phyloP scores from a whole-genome alignment of 2,888 invertebrate genomes.

The Mythimna pallens region DNA sequence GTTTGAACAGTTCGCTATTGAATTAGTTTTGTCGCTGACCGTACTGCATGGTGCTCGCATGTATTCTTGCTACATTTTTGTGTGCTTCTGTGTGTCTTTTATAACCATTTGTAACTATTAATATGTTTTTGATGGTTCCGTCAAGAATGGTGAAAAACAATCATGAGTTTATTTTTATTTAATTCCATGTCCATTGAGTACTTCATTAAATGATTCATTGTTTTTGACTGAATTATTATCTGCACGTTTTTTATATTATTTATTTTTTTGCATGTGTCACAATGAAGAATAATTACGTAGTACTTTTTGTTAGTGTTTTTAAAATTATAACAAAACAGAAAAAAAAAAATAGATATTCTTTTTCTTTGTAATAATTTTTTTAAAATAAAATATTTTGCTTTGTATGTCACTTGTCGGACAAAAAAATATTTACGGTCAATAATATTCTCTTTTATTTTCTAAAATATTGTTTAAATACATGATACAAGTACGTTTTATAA shows the following conservation, averaged over 20 bases:
- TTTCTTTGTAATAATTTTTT: too few relatives aligned
- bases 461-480: too few relatives aligned
- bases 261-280: slow-evolving; percentile 22
- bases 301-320: background rate
- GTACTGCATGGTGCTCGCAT: slow-evolving; percentile 32
- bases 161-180: background rate
- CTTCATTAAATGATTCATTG: background rate
- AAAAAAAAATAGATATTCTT: too few relatives aligned
- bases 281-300: slow-evolving; percentile 39
- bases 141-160: background rate
- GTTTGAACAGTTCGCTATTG: background rate
- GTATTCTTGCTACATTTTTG: background rate
- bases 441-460: too few relatives aligned
- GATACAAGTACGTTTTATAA: too few relatives aligned
- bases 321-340: background rate
- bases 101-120: slow-evolving; percentile 6
- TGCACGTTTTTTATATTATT: slow-evolving; percentile 14
- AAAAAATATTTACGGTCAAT: too few relatives aligned
- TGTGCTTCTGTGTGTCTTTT: slow-evolving; percentile 42
- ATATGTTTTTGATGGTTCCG: slow-evolving; percentile 20
- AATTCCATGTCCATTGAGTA: too few relatives aligned
- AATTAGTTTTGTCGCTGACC: background rate
- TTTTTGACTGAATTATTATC: slow-evolving; percentile 37
- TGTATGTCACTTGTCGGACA: too few relatives aligned
- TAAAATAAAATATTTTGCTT: too few relatives aligned